Evolutionary conservation across 2,888 invertebrate species (phyloP), one percentile per base, ranked within the genome.

Genomic region (Callinectes sapidus): DNA sequence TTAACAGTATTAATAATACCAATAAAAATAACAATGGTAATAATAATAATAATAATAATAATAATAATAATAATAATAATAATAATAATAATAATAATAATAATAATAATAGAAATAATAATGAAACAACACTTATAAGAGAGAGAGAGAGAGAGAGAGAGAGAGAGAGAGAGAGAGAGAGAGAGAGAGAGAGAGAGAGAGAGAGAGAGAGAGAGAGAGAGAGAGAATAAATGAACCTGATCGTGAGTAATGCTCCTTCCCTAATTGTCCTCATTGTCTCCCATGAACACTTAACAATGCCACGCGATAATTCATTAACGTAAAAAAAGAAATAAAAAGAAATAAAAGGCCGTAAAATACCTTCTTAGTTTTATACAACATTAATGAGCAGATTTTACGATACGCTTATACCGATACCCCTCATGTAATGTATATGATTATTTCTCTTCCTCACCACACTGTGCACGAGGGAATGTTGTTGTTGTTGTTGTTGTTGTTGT

Each of bases 121-220:
- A 48, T 48, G 10, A 48, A 48, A 48, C 10, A 48, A 48, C 10
- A 48, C 3, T 8, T 8, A 48, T 8, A 48, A 61, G 61, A 61
- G 61, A 61, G 61, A 61, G 23, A 61, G 61, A 61, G 61, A 61
- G 61, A 61, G 61, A 61, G 61, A 61, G 61, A 61, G 61, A 61
- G 61, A 61, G 61, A 61, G 61, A 61, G 61, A 61, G 61, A 61
- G 61, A 61, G 61, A 61, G 61, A 61, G 61, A 61, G 61, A 61
- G 61, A 61, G 61, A 61, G 61, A 61, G 61, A 61, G 61, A 61
- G 61, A 61, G 61, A 61, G 61, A 61, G 61, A 61, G 61, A 61
- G 61, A 61, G 61, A 61, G 61, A 61, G 61, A 61, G 61, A 61
- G 61, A 61, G 61, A 61, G 61, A 61, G 61, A 61, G 61, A 61